A percentile compares a stretch with the other conserved stretches of the same genome.
Evolutionary conservation across 2,888 invertebrate genomes (phyloP).

Genomic region (Sphaerophoria rueppellii): DNA sequence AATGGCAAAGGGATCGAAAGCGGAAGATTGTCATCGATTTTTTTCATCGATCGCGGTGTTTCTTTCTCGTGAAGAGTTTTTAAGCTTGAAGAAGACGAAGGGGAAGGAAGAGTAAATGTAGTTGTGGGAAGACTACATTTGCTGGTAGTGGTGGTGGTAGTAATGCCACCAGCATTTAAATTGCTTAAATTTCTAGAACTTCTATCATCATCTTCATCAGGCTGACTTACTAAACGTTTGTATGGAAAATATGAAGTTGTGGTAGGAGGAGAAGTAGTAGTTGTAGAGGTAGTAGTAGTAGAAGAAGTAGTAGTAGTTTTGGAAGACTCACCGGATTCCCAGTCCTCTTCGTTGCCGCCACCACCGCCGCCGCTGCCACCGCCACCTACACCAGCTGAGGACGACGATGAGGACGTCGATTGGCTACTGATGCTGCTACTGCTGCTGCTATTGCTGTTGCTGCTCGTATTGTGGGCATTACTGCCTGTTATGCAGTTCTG

Average conservation of each 20-base stretch:
- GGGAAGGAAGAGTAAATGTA: neutral
- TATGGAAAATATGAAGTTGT: constrained; percentile 72
- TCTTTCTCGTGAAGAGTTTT: constrained; percentile 7
- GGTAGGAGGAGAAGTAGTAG: constrained; percentile 75
- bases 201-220: constrained; percentile 64
- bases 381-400: constrained; percentile 72
- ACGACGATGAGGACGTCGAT: constrained; percentile 78
- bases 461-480: constrained; percentile 72
- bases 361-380: constrained; percentile 60
- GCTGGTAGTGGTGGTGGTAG: constrained; percentile 61
- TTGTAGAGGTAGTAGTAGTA: constrained; percentile 74
- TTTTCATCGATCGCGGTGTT: neutral
- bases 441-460: constrained; percentile 76
- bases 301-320: constrained; percentile 73
- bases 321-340: constrained; percentile 82
- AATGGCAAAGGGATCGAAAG: constrained; percentile 29
- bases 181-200: constrained; percentile 58
- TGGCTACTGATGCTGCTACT: constrained; percentile 78
- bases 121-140: neutral
- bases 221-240: constrained; percentile 74
- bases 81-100: constrained; percentile 1
- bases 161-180: constrained; percentile 54
- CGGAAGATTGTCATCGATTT: constrained; percentile 6
- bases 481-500: constrained; percentile 73
- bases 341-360: constrained; percentile 79